A percentile compares a stretch with the other conserved stretches of the same genome.
These are phyloP conservation scores for Eudasyphora cyanicolor DNA, from an alignment of 2,888 invertebrate species.

Conservation along the genomic window DNA sequence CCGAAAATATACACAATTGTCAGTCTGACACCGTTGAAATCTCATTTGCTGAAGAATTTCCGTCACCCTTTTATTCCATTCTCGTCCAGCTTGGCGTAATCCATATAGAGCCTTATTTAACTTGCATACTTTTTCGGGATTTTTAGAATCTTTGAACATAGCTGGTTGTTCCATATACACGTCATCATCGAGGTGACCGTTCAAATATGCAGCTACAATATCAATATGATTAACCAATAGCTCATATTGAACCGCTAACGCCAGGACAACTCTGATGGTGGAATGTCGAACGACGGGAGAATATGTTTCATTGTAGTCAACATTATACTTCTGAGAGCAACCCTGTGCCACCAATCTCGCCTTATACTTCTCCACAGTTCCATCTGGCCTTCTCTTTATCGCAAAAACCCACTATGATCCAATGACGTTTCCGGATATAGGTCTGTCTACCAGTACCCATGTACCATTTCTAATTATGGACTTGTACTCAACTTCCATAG, in stretches of 20 bases:
- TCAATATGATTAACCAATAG: too few relatives aligned
- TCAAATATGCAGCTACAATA: too few relatives aligned
- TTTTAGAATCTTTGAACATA: too few relatives aligned
- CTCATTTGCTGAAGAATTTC: neutral
- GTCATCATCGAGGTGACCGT: too few relatives aligned
- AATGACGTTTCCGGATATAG: slow-evolving; percentile 33
- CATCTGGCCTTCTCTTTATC: slow-evolving; percentile 45
- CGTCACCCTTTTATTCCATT: neutral
- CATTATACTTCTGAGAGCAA: slow-evolving; percentile 53
- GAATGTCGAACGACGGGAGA: slow-evolving; percentile 59
- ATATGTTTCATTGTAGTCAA: slow-evolving; percentile 62
- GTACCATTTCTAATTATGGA: slow-evolving; percentile 46
- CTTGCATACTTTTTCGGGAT: too few relatives aligned
- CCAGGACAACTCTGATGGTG: slow-evolving; percentile 58
- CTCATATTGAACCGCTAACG: slow-evolving; percentile 31
- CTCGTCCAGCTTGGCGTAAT: neutral
- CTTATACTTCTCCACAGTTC: slow-evolving; percentile 59
- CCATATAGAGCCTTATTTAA: too few relatives aligned
- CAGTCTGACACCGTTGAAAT: neutral
- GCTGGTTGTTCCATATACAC: too few relatives aligned
- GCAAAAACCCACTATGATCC: slow-evolving; percentile 61
- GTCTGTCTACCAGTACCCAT: slow-evolving; percentile 53
- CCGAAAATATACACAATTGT: neutral
- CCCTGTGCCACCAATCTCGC: slow-evolving; percentile 59
- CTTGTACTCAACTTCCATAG: slow-evolving; percentile 51